Percentiles rank a stretch among this genome's conserved stretches.
phyloP scores from a whole-genome alignment of 2,888 invertebrate genomes.

The Scaptomyza cyrtandrae region DNA sequence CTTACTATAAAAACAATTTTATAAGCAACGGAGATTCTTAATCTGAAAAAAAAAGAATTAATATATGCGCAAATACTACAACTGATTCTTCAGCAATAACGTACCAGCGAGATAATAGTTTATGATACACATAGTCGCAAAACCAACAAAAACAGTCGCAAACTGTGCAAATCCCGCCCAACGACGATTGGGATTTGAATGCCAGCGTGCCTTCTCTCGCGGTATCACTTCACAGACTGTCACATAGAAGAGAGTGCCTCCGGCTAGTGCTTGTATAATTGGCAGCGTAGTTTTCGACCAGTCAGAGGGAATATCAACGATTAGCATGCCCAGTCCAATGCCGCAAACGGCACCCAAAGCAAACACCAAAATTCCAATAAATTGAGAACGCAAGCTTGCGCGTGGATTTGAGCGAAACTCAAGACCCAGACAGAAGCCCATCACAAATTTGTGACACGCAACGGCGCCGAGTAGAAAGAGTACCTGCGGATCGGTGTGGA shows the following conservation, averaged over 20 bases:
- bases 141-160: slow-evolving; percentile 87
- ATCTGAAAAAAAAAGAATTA: slow-evolving; percentile 36
- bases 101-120: slow-evolving; percentile 86
- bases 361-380: slow-evolving; percentile 88
- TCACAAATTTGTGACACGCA: slow-evolving; percentile 92
- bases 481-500: slow-evolving; percentile 85
- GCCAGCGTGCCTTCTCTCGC: slow-evolving; percentile 90
- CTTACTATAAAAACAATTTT: slow-evolving; percentile 10
- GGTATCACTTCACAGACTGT: slow-evolving; percentile 91
- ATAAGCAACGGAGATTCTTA: slow-evolving; percentile 43
- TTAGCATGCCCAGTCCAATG: slow-evolving; percentile 88
- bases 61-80: slow-evolving; percentile 13
- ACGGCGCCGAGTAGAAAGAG: slow-evolving; percentile 89
- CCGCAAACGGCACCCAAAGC: slow-evolving; percentile 89
- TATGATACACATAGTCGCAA: slow-evolving; percentile 87
- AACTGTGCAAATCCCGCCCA: slow-evolving; percentile 88
- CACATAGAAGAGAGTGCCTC: slow-evolving; percentile 91
- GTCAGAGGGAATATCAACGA: slow-evolving; percentile 85
- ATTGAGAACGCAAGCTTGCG: slow-evolving; percentile 84
- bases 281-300: slow-evolving; percentile 86
- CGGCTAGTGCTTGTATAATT: slow-evolving; percentile 89
- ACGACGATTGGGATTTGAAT: slow-evolving; percentile 85
- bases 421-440: slow-evolving; percentile 92
- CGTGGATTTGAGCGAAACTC: slow-evolving; percentile 87
- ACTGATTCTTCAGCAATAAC: slow-evolving; percentile 13